phyloP scores from a whole-genome alignment of 2,113 vertebrate genomes.

The Gobio gobio region DNA sequence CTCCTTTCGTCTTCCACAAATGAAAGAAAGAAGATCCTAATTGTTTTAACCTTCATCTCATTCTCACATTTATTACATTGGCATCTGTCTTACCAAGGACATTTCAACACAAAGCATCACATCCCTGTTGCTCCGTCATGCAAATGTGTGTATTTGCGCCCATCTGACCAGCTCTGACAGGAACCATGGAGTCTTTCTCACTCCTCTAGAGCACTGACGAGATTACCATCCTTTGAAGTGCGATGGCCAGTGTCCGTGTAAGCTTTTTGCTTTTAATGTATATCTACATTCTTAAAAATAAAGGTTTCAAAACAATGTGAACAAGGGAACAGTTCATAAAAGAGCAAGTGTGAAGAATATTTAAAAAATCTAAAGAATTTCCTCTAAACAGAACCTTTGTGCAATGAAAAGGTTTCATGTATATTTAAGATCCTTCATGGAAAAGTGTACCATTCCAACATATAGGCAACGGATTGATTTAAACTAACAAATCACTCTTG shows the following conservation, averaged over 20 bases:
- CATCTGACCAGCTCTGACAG: conserved; percentile 49
- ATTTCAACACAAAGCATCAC: conserved; percentile 30
- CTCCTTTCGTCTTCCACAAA: not conserved
- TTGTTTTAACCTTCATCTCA: not conserved
- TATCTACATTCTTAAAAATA: not conserved
- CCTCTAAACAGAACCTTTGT: not conserved
- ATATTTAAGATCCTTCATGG: not conserved
- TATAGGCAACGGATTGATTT: not conserved
- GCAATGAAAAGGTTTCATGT: not conserved
- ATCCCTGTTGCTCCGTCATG: conserved; percentile 10
- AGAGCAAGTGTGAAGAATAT: not conserved
- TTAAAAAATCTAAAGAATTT: not conserved
- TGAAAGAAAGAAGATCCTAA: not conserved
- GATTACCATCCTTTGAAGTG: conserved; percentile 49
- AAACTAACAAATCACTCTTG: not conserved
- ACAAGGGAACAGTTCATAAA: not conserved
- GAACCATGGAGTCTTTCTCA: conserved; percentile 39
- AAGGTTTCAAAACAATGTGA: not conserved
- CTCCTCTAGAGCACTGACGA: conserved; percentile 1
- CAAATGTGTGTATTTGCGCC: conserved; percentile 46
- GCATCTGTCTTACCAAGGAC: conserved; percentile 9
- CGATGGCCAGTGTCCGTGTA: not conserved
- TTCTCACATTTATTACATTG: not conserved
- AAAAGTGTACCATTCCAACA: not conserved
- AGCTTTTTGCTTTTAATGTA: not conserved